phyloP scores from a whole-genome alignment of 23 tunicate species.

The Phallusia fumigata region DNA sequence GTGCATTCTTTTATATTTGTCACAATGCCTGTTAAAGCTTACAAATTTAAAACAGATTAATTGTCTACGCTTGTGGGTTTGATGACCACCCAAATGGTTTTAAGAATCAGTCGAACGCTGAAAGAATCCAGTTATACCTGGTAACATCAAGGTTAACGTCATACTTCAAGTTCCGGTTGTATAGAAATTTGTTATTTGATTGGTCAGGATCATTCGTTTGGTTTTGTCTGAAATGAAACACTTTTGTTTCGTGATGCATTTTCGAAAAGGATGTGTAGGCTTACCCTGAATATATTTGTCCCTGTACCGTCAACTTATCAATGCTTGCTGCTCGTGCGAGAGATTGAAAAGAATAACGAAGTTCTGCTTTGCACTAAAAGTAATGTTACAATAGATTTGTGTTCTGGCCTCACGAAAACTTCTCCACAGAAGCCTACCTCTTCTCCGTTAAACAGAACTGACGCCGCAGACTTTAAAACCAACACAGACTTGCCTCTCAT shows the following conservation, averaged over 20 bases:
- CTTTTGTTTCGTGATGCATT: neutral
- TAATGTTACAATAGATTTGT: neutral
- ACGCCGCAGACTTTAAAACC: neutral
- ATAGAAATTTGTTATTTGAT: neutral
- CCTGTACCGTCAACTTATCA: neutral
- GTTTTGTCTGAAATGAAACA: neutral
- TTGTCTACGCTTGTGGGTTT: too few species aligned
- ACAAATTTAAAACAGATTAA: too few species aligned
- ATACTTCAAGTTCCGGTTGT: neutral
- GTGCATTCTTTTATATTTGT: too few species aligned
- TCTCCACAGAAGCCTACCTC: too few species aligned
- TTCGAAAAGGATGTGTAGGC: neutral
- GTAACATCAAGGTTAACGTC: neutral
- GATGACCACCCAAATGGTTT: too few species aligned
- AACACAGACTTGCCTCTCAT: neutral
- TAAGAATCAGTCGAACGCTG: too few species aligned
- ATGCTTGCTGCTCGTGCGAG: neutral
- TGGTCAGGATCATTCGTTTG: neutral
- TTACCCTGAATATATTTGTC: neutral
- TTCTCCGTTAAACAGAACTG: neutral
- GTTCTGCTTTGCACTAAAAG: neutral
- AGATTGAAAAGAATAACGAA: neutral
- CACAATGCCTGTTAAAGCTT: too few species aligned
- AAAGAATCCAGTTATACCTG: neutral
- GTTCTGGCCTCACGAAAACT: too few species aligned